Conservation (phyloP, 2,888 invertebrate species). For the Amblyteles armatorius region DNA sequence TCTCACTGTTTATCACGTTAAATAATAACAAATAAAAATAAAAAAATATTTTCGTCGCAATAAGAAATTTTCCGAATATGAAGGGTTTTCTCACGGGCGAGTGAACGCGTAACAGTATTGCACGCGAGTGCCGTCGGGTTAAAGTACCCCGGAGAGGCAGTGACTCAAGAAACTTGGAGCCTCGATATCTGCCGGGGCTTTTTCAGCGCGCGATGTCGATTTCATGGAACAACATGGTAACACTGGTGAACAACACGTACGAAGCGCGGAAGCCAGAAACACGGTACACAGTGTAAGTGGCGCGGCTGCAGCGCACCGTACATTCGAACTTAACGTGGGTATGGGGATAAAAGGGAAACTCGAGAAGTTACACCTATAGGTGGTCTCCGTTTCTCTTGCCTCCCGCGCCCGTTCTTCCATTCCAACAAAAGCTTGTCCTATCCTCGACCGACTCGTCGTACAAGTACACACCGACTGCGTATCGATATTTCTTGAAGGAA, state of each 20-base stretch:
- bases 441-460: conserved; percentile 6
- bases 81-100: not conserved
- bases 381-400: conserved; percentile 10
- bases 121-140: not conserved
- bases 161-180: conserved; percentile 8
- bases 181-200: conserved; percentile 6
- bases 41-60: too few relatives aligned
- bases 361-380: conserved; percentile 36
- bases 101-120: not conserved
- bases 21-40: too few relatives aligned
- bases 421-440: not conserved
- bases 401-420: conserved; percentile 13
- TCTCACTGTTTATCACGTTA: too few relatives aligned
- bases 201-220: conserved; percentile 19
- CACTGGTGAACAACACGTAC: not conserved
- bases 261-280: not conserved
- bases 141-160: not conserved
- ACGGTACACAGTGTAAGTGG: not conserved
- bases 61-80: not conserved
- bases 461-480: conserved; percentile 40
- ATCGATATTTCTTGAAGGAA: conserved; percentile 48
- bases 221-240: conserved; percentile 14
- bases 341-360: conserved; percentile 52
- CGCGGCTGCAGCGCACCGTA: not conserved
- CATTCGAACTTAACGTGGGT: conserved; percentile 20